Evolutionary conservation across 2,888 invertebrate genomes (phyloP), one percentile per base, ranked within the genome.

Genomic region (Neoscelio sp.): DNA sequence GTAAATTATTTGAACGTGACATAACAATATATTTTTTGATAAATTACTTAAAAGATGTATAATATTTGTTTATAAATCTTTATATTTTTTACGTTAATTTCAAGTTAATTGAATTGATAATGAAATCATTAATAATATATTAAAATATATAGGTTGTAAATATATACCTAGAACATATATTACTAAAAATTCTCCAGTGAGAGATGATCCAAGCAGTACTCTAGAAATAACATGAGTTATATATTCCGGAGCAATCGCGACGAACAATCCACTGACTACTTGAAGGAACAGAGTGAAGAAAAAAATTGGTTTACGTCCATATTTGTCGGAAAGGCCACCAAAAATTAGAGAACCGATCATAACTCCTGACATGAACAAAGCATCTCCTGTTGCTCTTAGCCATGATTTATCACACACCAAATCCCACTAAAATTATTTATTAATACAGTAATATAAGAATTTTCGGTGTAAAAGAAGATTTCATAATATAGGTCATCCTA

Each of bases 121-220:
- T 46, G 7, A 7, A 38, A 38, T n/a, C n/a, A n/a, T n/a, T n/a
- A n/a, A n/a, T n/a, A n/a, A n/a, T n/a, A n/a, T n/a, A 33, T 2
- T 33, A 33, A 33, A 2, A 33, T 7, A 33, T 5, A 7, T 38
- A n/a, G n/a, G n/a, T n/a, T n/a, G n/a, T n/a, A n/a, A n/a, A n/a
- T n/a, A n/a, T n/a, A n/a, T 91, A 93, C 95, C 95, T 82, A 96
- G 94, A 48, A 95, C 95, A 89, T 95, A 96, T 42, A 95, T 94
- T 13, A 95, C 95, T 71, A 95, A 91, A 85, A 95, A 96, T 6
- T 95, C 94, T 0, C 95, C 95, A 3, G 95, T 95, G 5, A 95
- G 95, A 6, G 95, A 94, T 7, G 94, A 93, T 8, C 96, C 96
- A 17, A 96, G 93, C 50, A 95, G 87, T 74, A 94, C 89, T 78